Base-by-base conservation (phyloP, 1,140 invertebrate genomes). In the Lepidotrigona ventralis region DNA sequence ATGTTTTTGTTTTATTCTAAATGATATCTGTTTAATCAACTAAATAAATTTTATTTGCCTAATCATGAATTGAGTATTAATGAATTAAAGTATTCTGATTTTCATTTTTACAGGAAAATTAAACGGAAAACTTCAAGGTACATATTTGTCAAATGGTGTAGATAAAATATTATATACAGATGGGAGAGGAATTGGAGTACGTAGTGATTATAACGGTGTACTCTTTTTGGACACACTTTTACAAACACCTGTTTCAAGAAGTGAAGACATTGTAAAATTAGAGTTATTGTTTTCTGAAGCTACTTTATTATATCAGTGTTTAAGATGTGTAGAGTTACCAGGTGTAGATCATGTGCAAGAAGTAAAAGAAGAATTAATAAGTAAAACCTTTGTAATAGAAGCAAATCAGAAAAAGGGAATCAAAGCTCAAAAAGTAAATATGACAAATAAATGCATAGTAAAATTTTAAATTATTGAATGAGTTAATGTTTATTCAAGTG, bases 141-240 rank as follows among this genome's bases (percentile, higher is more conserved):
- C 96, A 87, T 98, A 98, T 93, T 95, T 98, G 91, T 93, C 96
- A 74, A 93, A 94, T 51, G 96, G 96, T 84, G 96, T 97, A 90
- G 97, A 98, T 91, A 96, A 97, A 93, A 95, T 98, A 75, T 95
- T 98, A 82, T 96, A 98, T 90, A 97, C 97, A 93, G 97, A 98
- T 95, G 96, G 96, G 75, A 95, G 96, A 90, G 96, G 96, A 81
- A 95, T 98, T 81, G 97, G 98, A 80, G 95, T 98, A 60, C 95
- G 98, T 75, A 96, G 97, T 71, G 98, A 98, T 92, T 97, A 98
- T 90, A 98, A 98, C 95, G 98, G 98, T 83, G 97, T 99, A 29
- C 94, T 98, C 64, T 93, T 99, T 23, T 94, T 98, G 85, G 97
- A 98, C 88, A 98, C 98, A 39, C 97, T 98, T 86, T 94, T 99